Evolutionary conservation across 35 echinoderm and acorn worm species (phyloP), one percentile per base, ranked within the genome.

Genomic region (Holothuria glaberrima): DNA sequence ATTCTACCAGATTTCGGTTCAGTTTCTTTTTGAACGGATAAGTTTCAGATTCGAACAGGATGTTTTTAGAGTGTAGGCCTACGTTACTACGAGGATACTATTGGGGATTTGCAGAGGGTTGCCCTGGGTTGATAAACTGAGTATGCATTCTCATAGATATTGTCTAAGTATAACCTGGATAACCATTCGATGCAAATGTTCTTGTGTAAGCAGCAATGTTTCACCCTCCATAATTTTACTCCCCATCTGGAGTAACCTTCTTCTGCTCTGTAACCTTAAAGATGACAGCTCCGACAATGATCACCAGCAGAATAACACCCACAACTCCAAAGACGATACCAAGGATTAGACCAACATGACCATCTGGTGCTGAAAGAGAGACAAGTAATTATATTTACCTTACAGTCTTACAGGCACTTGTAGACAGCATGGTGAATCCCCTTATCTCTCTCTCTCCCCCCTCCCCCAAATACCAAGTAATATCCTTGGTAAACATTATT

Each of bases 251-350:
- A 19, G 38, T 9, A 9, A 78, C 74, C 74, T 78, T 78, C 44
- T 78, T 78, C 7, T 78, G 21, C 44, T 78, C 10, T 41, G 44
- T 78, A 18, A 78, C 74, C 21, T 78, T 78, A 38, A 48, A 22
- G 13, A 78, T 4, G 36, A 78, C 74, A 24, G 17, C 74, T 26
- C 44, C 38, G 12, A 78, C 44, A 21, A 78, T 48, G 22, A 48
- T 21, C 41, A 78, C 74, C 17, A 78, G 9, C 4, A 48, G 9
- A 24, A 78, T 50, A 30, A 78, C n/a, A 1, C n/a, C 21, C 27
- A 78, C 18, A 16, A 78, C 20, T 6, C 74, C 74, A 48, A 78
- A 6, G 6, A 78, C 27, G 21, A 78, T 48, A 6, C 35, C 74
- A 7, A 78, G 44, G 21, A 78, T 45, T 4, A 48, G 38, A 21